Conservation (phyloP, 1,140 invertebrate species). For the Macrotrachela quadricornifera region DNA sequence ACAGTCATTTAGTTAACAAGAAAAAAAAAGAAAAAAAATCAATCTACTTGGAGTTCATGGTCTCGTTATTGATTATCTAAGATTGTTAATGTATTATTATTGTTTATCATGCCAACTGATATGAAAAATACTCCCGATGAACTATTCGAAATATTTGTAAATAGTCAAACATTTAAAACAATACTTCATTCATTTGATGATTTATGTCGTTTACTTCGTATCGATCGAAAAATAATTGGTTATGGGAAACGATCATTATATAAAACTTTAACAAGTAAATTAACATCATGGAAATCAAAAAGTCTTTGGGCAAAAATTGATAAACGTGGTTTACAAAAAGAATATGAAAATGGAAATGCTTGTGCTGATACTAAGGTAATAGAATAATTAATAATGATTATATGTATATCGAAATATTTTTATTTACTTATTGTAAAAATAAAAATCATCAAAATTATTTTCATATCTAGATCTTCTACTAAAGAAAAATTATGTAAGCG, state of each 20-base stretch:
- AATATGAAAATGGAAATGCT: conserved; percentile 62
- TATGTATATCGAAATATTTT: no score
- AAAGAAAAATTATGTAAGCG: neutral
- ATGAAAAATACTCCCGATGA: no score
- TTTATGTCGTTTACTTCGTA: neutral
- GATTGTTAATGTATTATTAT: no score
- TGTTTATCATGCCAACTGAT: no score
- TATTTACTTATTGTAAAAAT: no score
- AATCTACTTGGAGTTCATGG: no score
- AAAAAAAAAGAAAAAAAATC: no score
- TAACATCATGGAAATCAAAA: conserved; percentile 77
- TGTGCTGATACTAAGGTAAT: conserved; percentile 57
- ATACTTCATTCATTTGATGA: neutral
- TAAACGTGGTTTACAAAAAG: conserved; percentile 65
- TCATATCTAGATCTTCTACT: neutral
- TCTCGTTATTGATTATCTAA: no score
- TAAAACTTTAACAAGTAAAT: conserved; percentile 32
- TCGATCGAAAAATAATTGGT: conserved; percentile 7
- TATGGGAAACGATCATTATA: conserved; percentile 29
- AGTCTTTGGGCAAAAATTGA: conserved; percentile 87
- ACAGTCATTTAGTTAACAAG: no score
- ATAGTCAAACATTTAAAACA: neutral
- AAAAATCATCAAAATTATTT: neutral
- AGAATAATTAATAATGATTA: no score
- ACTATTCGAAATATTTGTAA: no score